These are phyloP conservation scores for Prosapia bicincta DNA, from an alignment of 2,888 invertebrate species.

Conservation along the genomic window DNA sequence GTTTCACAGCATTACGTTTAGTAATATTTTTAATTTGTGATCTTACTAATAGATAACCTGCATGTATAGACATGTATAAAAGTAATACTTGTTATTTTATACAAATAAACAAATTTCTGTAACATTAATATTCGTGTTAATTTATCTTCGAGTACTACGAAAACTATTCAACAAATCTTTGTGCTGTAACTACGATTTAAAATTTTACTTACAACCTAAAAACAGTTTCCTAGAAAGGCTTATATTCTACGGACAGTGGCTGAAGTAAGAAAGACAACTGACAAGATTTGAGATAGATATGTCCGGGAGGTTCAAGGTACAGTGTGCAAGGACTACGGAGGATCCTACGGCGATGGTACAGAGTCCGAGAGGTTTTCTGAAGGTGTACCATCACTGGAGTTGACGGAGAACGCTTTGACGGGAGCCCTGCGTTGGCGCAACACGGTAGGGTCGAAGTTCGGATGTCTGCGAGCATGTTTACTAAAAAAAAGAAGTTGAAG, in stretches of 20 bases:
- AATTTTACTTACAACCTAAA: not conserved
- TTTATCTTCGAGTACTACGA: not conserved
- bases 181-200: not conserved
- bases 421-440: conserved; percentile 52
- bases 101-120: not conserved
- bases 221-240: not conserved
- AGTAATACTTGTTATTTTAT: not conserved
- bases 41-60: too few relatives aligned
- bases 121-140: not conserved
- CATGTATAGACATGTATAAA: too few relatives aligned
- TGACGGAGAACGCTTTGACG: conserved; percentile 51
- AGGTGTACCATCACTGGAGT: conserved; percentile 52
- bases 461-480: conserved; percentile 60
- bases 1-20: too few relatives aligned
- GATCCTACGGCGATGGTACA: conserved; percentile 48
- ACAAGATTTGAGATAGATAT: not conserved
- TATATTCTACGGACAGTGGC: not conserved
- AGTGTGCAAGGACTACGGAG: not conserved
- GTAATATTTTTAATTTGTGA: too few relatives aligned
- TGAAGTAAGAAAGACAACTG: not conserved
- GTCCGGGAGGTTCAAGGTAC: not conserved
- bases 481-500: conserved; percentile 45
- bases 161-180: not conserved
- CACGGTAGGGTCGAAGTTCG: conserved; percentile 57
- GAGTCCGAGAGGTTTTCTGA: conserved; percentile 52